Evolutionary conservation across 2,888 invertebrate species (phyloP).

Genomic region (Dimorphilus gyrociliatus): DNA sequence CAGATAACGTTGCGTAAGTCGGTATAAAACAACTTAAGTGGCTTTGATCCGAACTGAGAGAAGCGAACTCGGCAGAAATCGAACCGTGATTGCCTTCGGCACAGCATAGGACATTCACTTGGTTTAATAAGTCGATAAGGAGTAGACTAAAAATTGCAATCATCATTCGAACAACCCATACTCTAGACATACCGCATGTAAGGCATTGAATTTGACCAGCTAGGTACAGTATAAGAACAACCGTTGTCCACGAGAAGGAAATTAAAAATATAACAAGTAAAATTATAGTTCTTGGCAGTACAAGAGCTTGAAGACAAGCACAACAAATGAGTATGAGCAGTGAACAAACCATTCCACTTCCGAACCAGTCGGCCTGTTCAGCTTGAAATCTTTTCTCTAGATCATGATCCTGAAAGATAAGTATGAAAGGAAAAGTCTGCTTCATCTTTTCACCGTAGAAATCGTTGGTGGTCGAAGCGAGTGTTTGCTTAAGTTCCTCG

Average conservation of each 20-base stretch:
- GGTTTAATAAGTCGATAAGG: constrained; percentile 69
- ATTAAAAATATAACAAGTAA: constrained; percentile 66
- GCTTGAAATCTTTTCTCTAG: no score
- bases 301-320: constrained; percentile 59
- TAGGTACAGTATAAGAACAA: constrained; percentile 63
- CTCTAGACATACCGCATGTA: constrained; percentile 66
- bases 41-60: constrained; percentile 10
- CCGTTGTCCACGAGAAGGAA: constrained; percentile 75
- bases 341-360: constrained; percentile 54
- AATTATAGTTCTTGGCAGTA: constrained; percentile 64
- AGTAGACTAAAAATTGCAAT: constrained; percentile 73
- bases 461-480: no score
- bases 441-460: no score
- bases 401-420: no score
- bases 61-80: constrained; percentile 6
- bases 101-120: constrained; percentile 83
- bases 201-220: constrained; percentile 68
- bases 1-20: constrained; percentile 68
- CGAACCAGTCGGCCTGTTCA: no score
- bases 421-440: no score
- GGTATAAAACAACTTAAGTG: constrained; percentile 55
- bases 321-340: constrained; percentile 55
- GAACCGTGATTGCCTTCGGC: no score
- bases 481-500: no score
- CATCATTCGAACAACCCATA: constrained; percentile 62